phyloP scores from a whole-genome alignment of 2,888 invertebrate genomes.

The Himalopsyche kuldschensis region DNA sequence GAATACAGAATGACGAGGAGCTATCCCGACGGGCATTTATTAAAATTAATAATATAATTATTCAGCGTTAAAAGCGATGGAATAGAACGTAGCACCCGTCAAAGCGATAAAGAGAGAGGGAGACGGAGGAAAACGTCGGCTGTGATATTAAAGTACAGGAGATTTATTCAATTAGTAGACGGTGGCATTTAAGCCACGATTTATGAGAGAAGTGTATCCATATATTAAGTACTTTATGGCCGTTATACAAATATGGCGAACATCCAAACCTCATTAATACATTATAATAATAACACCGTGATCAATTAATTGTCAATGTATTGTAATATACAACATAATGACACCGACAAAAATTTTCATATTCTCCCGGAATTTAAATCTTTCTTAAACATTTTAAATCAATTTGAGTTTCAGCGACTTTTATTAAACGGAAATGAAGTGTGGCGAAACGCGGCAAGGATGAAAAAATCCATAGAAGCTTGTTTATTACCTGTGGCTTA shows the following conservation, averaged over 20 bases:
- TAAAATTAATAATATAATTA: constrained; percentile 3
- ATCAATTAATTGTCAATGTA: too few relatives aligned
- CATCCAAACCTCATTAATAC: neutral
- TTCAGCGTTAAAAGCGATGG: neutral
- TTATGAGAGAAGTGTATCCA: constrained; percentile 31
- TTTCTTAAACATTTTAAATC: too few relatives aligned
- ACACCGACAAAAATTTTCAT: too few relatives aligned
- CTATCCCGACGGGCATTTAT: neutral
- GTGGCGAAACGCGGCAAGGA: too few relatives aligned
- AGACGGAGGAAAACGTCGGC: neutral
- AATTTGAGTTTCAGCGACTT: too few relatives aligned
- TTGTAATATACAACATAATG: too few relatives aligned
- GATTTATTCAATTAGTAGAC: constrained; percentile 38
- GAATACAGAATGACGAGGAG: neutral
- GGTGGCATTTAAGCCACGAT: constrained; percentile 30
- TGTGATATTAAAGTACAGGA: constrained; percentile 28
- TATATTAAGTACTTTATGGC: constrained; percentile 22
- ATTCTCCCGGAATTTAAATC: too few relatives aligned
- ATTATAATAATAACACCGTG: too few relatives aligned
- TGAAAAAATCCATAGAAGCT: too few relatives aligned
- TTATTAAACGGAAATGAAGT: too few relatives aligned
- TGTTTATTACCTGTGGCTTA: too few relatives aligned
- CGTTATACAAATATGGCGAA: constrained; percentile 13
- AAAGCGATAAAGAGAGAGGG: neutral
- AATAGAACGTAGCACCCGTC: neutral